Percentiles rank a stretch among this genome's conserved stretches.
Evolutionary conservation across 2,888 invertebrate species (phyloP).

Genomic region (Germaria angustata): DNA sequence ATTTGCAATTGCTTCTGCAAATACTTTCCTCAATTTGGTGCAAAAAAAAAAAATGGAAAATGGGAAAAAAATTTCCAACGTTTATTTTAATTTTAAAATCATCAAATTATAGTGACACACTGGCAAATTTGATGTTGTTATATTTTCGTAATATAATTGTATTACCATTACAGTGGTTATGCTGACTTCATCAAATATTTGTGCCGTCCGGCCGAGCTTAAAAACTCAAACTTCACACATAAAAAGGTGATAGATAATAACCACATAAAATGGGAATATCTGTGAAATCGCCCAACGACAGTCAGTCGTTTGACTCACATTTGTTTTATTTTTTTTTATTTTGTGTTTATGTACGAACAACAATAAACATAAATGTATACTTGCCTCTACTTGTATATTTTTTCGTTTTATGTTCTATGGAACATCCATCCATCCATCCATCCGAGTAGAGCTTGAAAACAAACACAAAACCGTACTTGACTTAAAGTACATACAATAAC

Average conservation of each 20-base stretch:
- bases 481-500: conserved; percentile 19
- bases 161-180: background rate
- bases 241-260: conserved; percentile 6
- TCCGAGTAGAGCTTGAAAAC: background rate
- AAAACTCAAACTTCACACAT: conserved; percentile 27
- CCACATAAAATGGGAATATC: conserved; percentile 12
- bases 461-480: background rate
- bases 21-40: too few relatives aligned
- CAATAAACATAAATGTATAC: background rate
- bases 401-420: background rate
- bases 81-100: too few relatives aligned
- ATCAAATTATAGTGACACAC: too few relatives aligned
- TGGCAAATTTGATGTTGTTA: too few relatives aligned
- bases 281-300: conserved; percentile 33
- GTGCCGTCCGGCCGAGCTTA: background rate
- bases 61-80: too few relatives aligned
- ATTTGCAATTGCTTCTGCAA: too few relatives aligned
- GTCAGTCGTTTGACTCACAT: conserved; percentile 5
- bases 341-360: background rate
- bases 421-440: background rate
- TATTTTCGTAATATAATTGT: too few relatives aligned
- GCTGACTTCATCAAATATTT: background rate
- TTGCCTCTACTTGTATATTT: background rate
- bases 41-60: too few relatives aligned
- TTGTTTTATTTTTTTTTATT: background rate